Evolutionary conservation across 1,140 invertebrate species (phyloP).

Genomic region (Zaprionus capensis): DNA sequence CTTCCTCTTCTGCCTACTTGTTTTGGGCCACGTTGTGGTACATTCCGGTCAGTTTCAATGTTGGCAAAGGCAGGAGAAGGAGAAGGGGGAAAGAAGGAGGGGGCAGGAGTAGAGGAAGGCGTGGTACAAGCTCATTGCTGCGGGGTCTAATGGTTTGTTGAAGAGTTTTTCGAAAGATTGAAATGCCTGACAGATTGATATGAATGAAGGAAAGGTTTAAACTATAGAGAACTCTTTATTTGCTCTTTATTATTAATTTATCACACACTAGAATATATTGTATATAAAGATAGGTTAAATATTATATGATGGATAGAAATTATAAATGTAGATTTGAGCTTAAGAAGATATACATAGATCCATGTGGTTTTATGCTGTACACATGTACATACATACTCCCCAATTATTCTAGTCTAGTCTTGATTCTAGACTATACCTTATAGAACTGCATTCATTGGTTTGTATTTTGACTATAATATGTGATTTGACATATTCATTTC

Average conservation of each 20-base stretch:
- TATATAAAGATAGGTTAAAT: no score
- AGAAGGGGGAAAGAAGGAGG: not conserved
- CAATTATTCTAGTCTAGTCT: no score
- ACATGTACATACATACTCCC: no score
- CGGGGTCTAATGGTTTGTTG: slow-evolving; percentile 4
- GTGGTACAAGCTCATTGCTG: not conserved
- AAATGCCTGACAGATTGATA: not conserved
- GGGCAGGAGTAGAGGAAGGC: not conserved
- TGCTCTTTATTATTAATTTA: no score
- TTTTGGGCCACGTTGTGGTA: slow-evolving; percentile 6
- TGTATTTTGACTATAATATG: no score
- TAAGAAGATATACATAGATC: no score
- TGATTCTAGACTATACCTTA: no score
- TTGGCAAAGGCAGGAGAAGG: not conserved
- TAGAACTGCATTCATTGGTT: no score
- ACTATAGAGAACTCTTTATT: not conserved
- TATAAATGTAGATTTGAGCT: no score
- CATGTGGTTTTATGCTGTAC: no score
- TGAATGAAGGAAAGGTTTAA: not conserved
- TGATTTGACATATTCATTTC: no score
- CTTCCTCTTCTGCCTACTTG: not conserved
- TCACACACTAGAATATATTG: not conserved
- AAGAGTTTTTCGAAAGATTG: slow-evolving; percentile 1
- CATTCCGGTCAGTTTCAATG: slow-evolving; percentile 8
- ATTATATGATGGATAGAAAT: no score